Percentiles rank a stretch among this genome's conserved stretches.
These are phyloP conservation scores for Listronotus bonariensis DNA, from an alignment of 1,140 invertebrate genomes.

Conservation along the genomic window DNA sequence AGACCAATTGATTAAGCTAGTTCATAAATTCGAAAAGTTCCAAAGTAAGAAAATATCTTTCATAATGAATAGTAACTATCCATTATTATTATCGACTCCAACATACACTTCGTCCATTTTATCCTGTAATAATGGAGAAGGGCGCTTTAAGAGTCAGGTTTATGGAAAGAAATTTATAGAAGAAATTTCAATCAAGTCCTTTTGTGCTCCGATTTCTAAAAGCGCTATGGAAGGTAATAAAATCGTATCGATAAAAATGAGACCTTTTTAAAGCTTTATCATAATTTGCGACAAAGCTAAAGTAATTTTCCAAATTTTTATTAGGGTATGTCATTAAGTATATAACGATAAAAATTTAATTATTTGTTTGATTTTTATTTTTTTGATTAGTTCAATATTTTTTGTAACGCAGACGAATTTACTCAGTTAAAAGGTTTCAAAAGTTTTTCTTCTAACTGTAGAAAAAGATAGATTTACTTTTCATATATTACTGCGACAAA, in stretches of 20 bases:
- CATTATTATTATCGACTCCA: conserved; percentile 34
- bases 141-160: conserved; percentile 24
- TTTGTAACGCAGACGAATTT: too few relatives aligned
- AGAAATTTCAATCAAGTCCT: conserved; percentile 35
- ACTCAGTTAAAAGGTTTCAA: too few relatives aligned
- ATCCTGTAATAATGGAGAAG: conserved; percentile 25
- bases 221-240: conserved; percentile 23
- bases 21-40: conserved; percentile 26
- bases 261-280: conserved; percentile 5
- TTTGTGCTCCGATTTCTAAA: conserved; percentile 31
- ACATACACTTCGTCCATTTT: conserved; percentile 27
- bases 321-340: neutral
- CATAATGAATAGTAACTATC: conserved; percentile 27
- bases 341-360: too few relatives aligned
- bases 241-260: conserved; percentile 33
- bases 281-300: conserved; percentile 4
- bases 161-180: conserved; percentile 36
- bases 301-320: conserved; percentile 9
- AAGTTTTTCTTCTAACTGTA: too few relatives aligned
- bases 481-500: too few relatives aligned
- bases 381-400: too few relatives aligned
- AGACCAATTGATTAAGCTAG: conserved; percentile 11
- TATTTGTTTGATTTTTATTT: too few relatives aligned
- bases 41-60: conserved; percentile 22
- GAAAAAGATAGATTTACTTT: too few relatives aligned